Percentiles rank a stretch among this genome's conserved stretches.
These are phyloP conservation scores for Sebastes nivosus DNA, from an alignment of 2,797 vertebrate genomes.

Conservation along the genomic window DNA sequence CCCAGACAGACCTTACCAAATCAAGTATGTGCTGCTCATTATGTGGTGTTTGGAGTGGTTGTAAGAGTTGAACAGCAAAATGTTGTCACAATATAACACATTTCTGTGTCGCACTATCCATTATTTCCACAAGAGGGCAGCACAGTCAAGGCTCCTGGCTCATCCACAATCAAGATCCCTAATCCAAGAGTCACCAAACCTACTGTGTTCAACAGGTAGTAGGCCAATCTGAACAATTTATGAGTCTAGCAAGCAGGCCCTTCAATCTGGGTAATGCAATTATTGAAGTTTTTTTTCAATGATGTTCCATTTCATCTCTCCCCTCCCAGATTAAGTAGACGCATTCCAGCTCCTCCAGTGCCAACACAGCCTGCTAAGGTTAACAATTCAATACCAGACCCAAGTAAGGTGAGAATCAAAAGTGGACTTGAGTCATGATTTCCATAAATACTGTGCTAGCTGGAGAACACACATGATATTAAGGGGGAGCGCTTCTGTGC, in stretches of 20 bases:
- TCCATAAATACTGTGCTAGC: not conserved
- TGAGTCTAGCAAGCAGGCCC: not conserved
- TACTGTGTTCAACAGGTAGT: conserved; percentile 26
- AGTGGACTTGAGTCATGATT: not conserved
- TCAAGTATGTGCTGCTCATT: conserved; percentile 23
- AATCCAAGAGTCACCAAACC: not conserved
- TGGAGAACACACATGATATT: not conserved
- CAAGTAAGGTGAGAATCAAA: conserved; percentile 11
- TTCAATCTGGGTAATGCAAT: not conserved
- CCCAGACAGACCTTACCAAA: not conserved
- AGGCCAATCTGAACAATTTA: not conserved
- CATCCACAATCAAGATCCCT: not conserved
- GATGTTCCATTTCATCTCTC: not conserved
- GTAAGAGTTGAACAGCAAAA: not conserved
- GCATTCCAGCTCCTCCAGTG: not conserved
- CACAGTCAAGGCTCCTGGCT: not conserved
- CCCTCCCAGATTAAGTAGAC: not conserved
- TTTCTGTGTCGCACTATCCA: not conserved
- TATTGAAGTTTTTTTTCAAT: not conserved
- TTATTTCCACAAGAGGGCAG: conserved; percentile 64
- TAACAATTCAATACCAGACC: not conserved
- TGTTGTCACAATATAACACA: not conserved
- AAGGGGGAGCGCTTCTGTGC: not conserved
- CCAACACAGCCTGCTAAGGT: not conserved
- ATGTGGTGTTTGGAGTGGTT: not conserved